Evolutionary conservation across 2,888 invertebrate species (phyloP).

Genomic region (Ichneumoninae sp.): DNA sequence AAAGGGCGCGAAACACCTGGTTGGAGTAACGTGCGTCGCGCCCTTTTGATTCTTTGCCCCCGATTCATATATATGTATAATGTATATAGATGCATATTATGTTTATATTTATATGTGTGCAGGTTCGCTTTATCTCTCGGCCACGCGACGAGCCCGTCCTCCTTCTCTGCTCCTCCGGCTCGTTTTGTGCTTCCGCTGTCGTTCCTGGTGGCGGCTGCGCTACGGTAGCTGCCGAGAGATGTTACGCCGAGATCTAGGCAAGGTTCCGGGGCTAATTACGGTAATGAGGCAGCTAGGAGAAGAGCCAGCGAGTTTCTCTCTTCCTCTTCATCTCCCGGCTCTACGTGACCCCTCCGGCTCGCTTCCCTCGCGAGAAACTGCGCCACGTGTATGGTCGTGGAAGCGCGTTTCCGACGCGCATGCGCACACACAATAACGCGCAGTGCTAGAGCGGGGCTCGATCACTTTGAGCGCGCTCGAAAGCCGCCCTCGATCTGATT

Average conservation of each 20-base stretch:
- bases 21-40: not conserved
- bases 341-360: not conserved
- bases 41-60: not conserved
- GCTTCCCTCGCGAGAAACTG: conserved; percentile 53
- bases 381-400: conserved; percentile 38
- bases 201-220: conserved; percentile 41
- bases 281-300: conserved; percentile 77
- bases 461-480: conserved; percentile 77
- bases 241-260: conserved; percentile 74
- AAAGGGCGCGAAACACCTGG: not conserved
- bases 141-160: conserved; percentile 54
- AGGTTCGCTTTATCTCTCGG: conserved; percentile 43
- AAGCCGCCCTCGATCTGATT: conserved; percentile 79
- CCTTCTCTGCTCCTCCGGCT: conserved; percentile 31
- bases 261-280: conserved; percentile 79
- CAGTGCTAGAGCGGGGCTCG: conserved; percentile 39
- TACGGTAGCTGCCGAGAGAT: conserved; percentile 71
- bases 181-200: conserved; percentile 56
- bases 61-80: not conserved
- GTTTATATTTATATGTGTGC: conserved; percentile 22
- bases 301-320: conserved; percentile 33
- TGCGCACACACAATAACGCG: conserved; percentile 27
- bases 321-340: conserved; percentile 56
- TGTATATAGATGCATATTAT: not conserved
- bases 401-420: conserved; percentile 48